phyloP scores from a whole-genome alignment of 2,113 vertebrate species.

The Colossoma macropomum region DNA sequence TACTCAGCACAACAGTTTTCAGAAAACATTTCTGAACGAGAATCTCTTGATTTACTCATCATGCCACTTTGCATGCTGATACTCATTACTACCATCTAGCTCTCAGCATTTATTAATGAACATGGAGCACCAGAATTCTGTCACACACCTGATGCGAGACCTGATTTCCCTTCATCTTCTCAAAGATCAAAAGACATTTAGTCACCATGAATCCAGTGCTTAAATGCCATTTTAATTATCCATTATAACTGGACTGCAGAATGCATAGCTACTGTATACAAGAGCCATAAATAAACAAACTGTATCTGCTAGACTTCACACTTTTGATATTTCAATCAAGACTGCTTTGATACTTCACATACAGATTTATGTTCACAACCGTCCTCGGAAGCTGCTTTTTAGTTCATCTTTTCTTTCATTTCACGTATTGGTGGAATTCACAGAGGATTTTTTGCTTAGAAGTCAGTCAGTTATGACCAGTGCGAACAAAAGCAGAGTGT shows the following conservation, averaged over 20 bases:
- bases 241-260: background rate
- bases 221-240: background rate
- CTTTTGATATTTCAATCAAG: too few species aligned
- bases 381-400: background rate
- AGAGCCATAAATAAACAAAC: background rate
- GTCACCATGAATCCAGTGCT: slow-evolving; percentile 4
- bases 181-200: background rate
- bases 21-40: background rate
- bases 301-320: background rate
- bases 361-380: background rate
- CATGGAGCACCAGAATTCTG: slow-evolving; percentile 18
- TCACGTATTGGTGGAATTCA: too few species aligned
- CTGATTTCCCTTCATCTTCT: slow-evolving; percentile 8
- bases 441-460: too few species aligned
- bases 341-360: background rate
- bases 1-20: background rate
- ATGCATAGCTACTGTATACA: background rate
- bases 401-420: background rate
- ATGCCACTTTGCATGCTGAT: slow-evolving; percentile 2
- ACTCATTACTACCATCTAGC: slow-evolving; percentile 16
- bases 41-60: slow-evolving; percentile 7
- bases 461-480: too few species aligned
- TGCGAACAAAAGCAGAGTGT: too few species aligned
- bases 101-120: background rate
- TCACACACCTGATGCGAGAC: slow-evolving; percentile 24